These are phyloP conservation scores for Strix aluco DNA, from an alignment of 2,113 vertebrate genomes.

Conservation along the genomic window DNA sequence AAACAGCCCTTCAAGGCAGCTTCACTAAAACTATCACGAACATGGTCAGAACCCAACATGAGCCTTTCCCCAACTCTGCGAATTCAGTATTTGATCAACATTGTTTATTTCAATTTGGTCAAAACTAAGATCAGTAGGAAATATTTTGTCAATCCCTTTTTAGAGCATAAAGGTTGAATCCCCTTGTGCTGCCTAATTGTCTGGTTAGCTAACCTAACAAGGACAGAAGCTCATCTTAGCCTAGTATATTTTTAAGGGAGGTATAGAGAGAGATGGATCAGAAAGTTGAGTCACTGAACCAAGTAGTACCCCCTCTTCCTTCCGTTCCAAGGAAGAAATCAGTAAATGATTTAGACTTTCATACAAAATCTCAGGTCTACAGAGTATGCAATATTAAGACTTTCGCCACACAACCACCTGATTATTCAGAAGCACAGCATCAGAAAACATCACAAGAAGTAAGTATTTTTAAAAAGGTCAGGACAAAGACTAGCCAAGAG, in stretches of 20 bases:
- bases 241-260: neutral
- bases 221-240: neutral
- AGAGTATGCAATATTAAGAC: neutral
- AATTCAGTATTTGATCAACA: neutral
- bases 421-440: neutral
- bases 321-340: neutral
- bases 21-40: neutral
- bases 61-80: neutral
- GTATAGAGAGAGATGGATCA: neutral
- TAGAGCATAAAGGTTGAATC: neutral
- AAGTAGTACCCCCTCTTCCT: neutral
- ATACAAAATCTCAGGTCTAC: neutral
- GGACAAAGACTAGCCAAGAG: conserved; percentile 1
- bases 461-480: neutral
- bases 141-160: neutral
- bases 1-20: neutral
- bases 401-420: neutral
- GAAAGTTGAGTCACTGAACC: neutral
- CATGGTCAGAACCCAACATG: neutral
- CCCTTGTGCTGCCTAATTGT: neutral
- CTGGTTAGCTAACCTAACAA: neutral
- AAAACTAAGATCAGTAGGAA: neutral
- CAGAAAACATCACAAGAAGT: neutral
- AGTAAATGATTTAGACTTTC: neutral
- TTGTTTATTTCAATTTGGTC: neutral